phyloP scores from a whole-genome alignment of 2,888 invertebrate species.

The Xestia ashworthii region DNA sequence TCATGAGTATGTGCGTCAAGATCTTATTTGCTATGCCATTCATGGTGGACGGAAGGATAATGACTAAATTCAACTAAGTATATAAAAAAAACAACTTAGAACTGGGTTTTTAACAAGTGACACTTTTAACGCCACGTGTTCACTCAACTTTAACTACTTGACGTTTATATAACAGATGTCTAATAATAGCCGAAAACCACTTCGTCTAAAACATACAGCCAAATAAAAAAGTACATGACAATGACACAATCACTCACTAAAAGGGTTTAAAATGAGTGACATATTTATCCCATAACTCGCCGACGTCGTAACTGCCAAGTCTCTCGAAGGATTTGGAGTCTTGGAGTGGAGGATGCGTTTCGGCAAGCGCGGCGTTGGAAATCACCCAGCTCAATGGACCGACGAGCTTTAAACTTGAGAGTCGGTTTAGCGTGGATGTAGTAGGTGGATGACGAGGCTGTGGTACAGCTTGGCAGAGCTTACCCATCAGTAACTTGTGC shows the following conservation, averaged over 20 bases:
- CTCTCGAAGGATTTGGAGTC: background rate
- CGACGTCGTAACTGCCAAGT: background rate
- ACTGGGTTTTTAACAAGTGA: constrained; percentile 33
- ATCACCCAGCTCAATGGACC: background rate
- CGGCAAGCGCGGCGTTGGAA: background rate
- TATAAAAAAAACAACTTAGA: constrained; percentile 2
- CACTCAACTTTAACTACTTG: background rate
- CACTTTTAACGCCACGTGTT: background rate
- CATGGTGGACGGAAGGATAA: background rate
- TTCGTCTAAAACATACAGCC: background rate
- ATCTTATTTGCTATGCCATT: constrained; percentile 13
- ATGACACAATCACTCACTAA: too few species aligned
- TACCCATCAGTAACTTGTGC: background rate
- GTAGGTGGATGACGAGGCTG: background rate
- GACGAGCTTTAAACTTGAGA: background rate
- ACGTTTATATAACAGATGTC: background rate
- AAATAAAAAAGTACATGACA: too few species aligned
- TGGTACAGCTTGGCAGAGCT: background rate
- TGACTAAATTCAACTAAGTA: constrained; percentile 9
- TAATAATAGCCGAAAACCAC: background rate
- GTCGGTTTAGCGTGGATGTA: background rate
- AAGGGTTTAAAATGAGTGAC: too few species aligned
- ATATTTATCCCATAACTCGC: too few species aligned
- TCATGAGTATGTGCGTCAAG: constrained; percentile 12
- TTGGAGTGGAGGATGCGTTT: too few species aligned